Evolutionary conservation across 2,888 invertebrate genomes (phyloP).

Genomic region (Cosmorhoe ocellata): DNA sequence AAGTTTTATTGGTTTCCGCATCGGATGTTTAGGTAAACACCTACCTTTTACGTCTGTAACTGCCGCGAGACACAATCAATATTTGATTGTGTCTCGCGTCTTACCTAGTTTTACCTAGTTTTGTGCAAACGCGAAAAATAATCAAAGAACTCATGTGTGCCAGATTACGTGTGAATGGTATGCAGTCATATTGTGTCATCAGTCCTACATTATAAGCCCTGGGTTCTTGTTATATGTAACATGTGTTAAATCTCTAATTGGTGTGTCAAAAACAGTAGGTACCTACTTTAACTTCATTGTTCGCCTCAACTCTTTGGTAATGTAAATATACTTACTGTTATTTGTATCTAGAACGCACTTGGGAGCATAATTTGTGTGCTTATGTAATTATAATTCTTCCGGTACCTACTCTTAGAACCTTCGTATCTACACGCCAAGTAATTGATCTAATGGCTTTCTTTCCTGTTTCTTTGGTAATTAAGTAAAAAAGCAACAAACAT

Average conservation of each 20-base stretch:
- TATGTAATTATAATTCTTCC: constrained; percentile 18
- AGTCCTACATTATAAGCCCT: too few species aligned
- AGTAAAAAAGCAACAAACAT: not conserved
- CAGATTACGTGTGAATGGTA: not conserved
- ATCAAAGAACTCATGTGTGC: not conserved
- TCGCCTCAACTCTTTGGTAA: not conserved
- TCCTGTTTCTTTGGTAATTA: constrained; percentile 14
- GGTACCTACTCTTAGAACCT: constrained; percentile 14
- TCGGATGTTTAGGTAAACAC: constrained; percentile 44
- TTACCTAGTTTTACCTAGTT: constrained; percentile 23
- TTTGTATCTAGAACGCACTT: constrained; percentile 4
- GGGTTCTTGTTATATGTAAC: too few species aligned
- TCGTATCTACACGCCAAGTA: constrained; percentile 14
- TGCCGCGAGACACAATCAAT: constrained; percentile 32
- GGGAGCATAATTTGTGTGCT: constrained; percentile 5
- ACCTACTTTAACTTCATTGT: not conserved
- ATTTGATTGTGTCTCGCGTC: constrained; percentile 29
- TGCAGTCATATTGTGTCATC: too few species aligned
- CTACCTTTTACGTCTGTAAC: constrained; percentile 35
- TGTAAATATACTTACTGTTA: not conserved
- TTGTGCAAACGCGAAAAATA: constrained; percentile 11
- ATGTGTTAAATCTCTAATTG: too few species aligned
- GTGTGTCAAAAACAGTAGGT: too few species aligned
- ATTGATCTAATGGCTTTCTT: constrained; percentile 29
- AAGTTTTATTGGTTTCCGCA: constrained; percentile 40